These are phyloP conservation scores for Ctena decussata DNA, from an alignment of 2,888 invertebrate genomes.

Conservation along the genomic window DNA sequence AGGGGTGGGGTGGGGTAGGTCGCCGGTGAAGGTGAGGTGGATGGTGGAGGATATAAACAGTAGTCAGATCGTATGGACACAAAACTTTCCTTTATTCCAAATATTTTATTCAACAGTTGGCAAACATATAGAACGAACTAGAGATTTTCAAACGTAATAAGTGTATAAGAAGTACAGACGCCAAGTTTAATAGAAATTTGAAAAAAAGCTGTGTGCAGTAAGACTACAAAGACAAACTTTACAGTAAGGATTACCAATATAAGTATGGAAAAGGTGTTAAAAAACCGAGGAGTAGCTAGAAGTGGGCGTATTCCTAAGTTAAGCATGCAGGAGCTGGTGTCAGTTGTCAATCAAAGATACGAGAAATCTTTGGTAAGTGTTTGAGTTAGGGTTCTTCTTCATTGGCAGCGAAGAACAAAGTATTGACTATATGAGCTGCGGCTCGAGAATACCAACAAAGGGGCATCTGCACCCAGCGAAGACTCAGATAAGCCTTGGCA, in stretches of 20 bases:
- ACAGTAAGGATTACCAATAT: neutral
- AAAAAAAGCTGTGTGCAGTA: neutral
- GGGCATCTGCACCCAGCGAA: too few relatives aligned
- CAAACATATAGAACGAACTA: neutral
- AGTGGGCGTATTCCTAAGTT: constrained; percentile 40
- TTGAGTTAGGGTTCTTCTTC: too few relatives aligned
- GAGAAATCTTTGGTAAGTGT: constrained; percentile 42
- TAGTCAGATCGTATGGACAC: neutral
- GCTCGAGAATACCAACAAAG: too few relatives aligned
- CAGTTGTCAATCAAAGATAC: constrained; percentile 56
- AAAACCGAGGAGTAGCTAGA: neutral
- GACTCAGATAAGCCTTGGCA: too few relatives aligned
- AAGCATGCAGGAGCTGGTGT: constrained; percentile 61
- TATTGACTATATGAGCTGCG: too few relatives aligned
- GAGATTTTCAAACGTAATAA: neutral
- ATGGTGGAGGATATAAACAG: too few relatives aligned
- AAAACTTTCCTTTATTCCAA: neutral
- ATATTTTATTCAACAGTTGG: too few relatives aligned
- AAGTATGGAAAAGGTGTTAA: neutral
- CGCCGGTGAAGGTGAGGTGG: too few relatives aligned
- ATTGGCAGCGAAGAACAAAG: too few relatives aligned
- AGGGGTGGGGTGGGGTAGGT: too few relatives aligned
- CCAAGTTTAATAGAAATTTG: neutral
- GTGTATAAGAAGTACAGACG: neutral
- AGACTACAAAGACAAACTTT: neutral